Evolutionary conservation across 2,888 invertebrate species (phyloP).

Genomic region (Trichogramma evanescens): DNA sequence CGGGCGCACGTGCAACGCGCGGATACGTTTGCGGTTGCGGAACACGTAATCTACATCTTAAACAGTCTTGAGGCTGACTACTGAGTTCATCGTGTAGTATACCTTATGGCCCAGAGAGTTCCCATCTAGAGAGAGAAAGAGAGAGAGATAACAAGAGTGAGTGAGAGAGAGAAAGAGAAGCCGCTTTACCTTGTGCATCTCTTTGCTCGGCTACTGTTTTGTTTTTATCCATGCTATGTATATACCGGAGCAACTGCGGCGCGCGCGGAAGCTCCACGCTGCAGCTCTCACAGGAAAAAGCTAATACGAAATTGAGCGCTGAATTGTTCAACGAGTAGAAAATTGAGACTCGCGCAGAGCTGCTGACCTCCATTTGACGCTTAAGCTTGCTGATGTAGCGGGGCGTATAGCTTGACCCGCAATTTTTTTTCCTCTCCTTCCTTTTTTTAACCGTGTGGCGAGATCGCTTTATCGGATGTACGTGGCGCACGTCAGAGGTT

Average conservation of each 20-base stretch:
- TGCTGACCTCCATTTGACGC: constrained; percentile 16
- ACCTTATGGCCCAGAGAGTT: too few relatives aligned
- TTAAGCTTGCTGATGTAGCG: not conserved
- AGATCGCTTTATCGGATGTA: not conserved
- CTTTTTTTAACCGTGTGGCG: not conserved
- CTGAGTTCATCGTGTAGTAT: too few relatives aligned
- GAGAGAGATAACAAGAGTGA: too few relatives aligned
- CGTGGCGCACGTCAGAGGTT: not conserved
- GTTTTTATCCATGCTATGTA: not conserved
- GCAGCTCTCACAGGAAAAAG: not conserved
- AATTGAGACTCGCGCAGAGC: constrained; percentile 25
- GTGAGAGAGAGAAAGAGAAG: too few relatives aligned
- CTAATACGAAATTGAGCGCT: constrained; percentile 28
- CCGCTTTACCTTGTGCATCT: not conserved
- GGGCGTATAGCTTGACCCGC: not conserved
- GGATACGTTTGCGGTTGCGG: too few relatives aligned
- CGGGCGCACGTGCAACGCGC: too few relatives aligned
- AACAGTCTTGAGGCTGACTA: too few relatives aligned
- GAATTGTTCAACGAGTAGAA: constrained; percentile 34
- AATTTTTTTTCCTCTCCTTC: not conserved
- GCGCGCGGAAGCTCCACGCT: not conserved
- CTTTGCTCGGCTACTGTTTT: not conserved
- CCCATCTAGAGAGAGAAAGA: too few relatives aligned
- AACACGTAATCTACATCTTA: too few relatives aligned
- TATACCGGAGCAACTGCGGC: not conserved